Evolutionary conservation across 2,797 vertebrate genomes (phyloP).

Genomic region (Labeo calbasu): DNA sequence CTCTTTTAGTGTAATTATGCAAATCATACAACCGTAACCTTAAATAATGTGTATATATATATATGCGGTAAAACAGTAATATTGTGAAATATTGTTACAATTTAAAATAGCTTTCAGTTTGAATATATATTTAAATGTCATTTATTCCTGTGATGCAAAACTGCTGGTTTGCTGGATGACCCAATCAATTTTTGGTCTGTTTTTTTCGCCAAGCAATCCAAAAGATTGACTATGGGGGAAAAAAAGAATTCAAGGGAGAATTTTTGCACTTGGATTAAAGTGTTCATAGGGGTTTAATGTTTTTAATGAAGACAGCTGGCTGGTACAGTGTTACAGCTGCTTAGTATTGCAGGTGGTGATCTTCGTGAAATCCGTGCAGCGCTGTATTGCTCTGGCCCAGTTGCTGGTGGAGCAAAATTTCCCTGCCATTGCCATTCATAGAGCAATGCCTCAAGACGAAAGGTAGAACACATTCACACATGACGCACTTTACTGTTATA

Average conservation of each 20-base stretch:
- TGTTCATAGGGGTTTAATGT: neutral
- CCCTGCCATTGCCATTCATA: conserved; percentile 87
- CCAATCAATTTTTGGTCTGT: no score
- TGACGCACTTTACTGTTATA: neutral
- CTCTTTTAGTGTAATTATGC: neutral
- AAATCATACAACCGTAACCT: neutral
- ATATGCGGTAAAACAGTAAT: neutral
- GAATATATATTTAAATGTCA: neutral
- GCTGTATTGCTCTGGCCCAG: conserved; percentile 87
- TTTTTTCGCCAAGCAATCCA: neutral
- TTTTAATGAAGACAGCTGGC: neutral
- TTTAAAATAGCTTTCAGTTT: neutral
- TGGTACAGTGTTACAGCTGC: conserved; percentile 9
- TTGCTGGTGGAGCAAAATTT: conserved; percentile 90
- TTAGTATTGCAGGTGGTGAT: conserved; percentile 78
- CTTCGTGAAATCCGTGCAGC: conserved; percentile 86
- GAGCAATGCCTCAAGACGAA: conserved; percentile 87
- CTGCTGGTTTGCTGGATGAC: no score
- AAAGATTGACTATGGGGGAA: neutral
- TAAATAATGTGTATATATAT: neutral
- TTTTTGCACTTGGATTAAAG: neutral
- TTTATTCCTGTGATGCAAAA: neutral
- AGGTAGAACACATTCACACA: conserved; percentile 69
- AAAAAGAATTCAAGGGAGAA: neutral
- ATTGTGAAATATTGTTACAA: neutral